phyloP scores from a whole-genome alignment of 2,113 vertebrate species.

The Scomber colias region DNA sequence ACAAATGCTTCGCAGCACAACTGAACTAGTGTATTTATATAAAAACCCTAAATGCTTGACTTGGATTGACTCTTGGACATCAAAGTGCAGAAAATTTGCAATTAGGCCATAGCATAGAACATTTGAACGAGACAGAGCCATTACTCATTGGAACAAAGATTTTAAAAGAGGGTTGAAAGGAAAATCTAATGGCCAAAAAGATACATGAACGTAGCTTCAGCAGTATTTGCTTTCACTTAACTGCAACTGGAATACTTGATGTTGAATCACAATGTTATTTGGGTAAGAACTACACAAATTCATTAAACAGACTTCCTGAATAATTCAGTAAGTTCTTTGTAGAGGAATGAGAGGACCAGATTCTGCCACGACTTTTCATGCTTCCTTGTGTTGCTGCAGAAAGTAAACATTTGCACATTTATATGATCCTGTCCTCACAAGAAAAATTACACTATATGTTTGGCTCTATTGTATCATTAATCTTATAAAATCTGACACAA shows the following conservation, averaged over 20 bases:
- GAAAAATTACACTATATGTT: neutral
- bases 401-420: neutral
- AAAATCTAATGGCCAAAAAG: too few species aligned
- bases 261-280: neutral
- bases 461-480: neutral
- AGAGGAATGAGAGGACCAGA: neutral
- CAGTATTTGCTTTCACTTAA: neutral
- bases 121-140: neutral
- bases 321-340: neutral
- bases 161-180: neutral
- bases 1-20: neutral
- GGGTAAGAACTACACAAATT: neutral
- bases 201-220: neutral
- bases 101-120: neutral
- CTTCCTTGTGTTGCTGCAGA: neutral
- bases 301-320: too few species aligned
- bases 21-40: neutral
- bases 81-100: neutral
- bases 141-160: neutral
- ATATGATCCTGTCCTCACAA: too few species aligned
- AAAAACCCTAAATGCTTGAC: neutral
- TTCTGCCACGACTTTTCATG: neutral
- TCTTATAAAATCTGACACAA: slow-evolving; percentile 1
- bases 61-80: too few species aligned
- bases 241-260: neutral